Percentiles rank a stretch among this genome's conserved stretches.
These are phyloP conservation scores for Drosophila willistoni DNA, from an alignment of 1,140 invertebrate species.

Conservation along the genomic window DNA sequence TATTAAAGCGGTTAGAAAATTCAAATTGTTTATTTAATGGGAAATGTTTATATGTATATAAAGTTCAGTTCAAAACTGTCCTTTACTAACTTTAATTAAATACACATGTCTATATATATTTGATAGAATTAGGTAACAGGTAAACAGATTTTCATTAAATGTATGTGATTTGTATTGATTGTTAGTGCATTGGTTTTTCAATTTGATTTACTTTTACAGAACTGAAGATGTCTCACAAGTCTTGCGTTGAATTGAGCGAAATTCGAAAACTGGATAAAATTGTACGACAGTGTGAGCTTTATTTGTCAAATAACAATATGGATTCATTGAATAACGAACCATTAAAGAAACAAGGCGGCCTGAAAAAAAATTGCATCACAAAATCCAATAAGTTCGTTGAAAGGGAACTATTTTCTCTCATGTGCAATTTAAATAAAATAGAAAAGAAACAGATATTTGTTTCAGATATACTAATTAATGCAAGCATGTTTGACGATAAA, in stretches of 20 bases:
- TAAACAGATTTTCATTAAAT: too few relatives aligned
- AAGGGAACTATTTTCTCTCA: constrained; percentile 64
- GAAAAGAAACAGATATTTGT: constrained; percentile 67
- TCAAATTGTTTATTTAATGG: background rate
- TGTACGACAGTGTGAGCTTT: constrained; percentile 70
- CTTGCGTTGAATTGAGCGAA: constrained; percentile 70
- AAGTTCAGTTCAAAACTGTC: too few relatives aligned
- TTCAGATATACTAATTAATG: constrained; percentile 66
- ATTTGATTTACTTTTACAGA: constrained; percentile 26
- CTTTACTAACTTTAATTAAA: too few relatives aligned
- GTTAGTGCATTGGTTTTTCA: too few relatives aligned
- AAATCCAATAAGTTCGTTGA: constrained; percentile 65
- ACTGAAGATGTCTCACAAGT: constrained; percentile 64
- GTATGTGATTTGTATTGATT: too few relatives aligned
- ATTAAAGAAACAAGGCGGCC: constrained; percentile 42
- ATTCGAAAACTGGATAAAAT: constrained; percentile 74
- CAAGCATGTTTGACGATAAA: constrained; percentile 58
- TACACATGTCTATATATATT: too few relatives aligned
- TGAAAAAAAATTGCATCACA: constrained; percentile 51
- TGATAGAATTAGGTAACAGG: too few relatives aligned
- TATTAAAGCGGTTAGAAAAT: too few relatives aligned
- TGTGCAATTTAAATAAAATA: constrained; percentile 66
- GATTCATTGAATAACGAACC: constrained; percentile 21
- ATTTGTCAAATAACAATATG: constrained; percentile 61
- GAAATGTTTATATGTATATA: too few relatives aligned